Evolutionary conservation across 2,113 vertebrate genomes (phyloP).

Genomic region (Mirza zaza): DNA sequence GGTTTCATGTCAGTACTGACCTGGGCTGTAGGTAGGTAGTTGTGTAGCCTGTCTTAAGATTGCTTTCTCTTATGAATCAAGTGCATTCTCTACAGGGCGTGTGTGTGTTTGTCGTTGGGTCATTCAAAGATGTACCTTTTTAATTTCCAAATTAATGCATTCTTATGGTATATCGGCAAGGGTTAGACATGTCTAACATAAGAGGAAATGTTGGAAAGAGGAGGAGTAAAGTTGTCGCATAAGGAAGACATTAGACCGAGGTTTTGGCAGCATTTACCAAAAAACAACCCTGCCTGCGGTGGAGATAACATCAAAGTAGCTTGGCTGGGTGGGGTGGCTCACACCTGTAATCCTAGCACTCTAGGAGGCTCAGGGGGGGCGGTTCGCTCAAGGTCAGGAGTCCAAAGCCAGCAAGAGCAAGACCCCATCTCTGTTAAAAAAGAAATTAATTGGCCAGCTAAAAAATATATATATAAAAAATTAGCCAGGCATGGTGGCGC

Average conservation of each 20-base stretch:
- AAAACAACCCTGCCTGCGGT: neutral
- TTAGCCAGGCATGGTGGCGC: too few species aligned
- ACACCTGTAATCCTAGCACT: too few species aligned
- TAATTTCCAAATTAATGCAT: neutral
- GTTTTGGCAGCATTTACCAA: conserved; percentile 2
- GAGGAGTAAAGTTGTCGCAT: neutral
- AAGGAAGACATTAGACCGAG: neutral
- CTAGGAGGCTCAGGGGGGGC: too few species aligned
- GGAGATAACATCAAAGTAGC: neutral
- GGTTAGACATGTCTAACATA: neutral
- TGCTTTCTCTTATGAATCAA: neutral
- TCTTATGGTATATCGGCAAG: neutral
- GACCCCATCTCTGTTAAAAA: too few species aligned
- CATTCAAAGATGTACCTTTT: neutral
- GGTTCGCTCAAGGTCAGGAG: too few species aligned
- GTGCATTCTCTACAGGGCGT: neutral
- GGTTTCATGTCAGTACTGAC: neutral
- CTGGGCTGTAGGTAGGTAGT: neutral
- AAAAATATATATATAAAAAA: too few species aligned
- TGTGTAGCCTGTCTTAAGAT: neutral
- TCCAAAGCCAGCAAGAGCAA: too few species aligned
- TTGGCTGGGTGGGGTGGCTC: neutral
- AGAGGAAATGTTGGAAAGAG: too few species aligned
- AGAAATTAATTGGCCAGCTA: too few species aligned
- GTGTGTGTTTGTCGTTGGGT: neutral